A percentile compares a stretch with the other conserved stretches of the same genome.
Evolutionary conservation across 2,888 invertebrate genomes (phyloP).

Genomic region (Adelphocoris suturalis): DNA sequence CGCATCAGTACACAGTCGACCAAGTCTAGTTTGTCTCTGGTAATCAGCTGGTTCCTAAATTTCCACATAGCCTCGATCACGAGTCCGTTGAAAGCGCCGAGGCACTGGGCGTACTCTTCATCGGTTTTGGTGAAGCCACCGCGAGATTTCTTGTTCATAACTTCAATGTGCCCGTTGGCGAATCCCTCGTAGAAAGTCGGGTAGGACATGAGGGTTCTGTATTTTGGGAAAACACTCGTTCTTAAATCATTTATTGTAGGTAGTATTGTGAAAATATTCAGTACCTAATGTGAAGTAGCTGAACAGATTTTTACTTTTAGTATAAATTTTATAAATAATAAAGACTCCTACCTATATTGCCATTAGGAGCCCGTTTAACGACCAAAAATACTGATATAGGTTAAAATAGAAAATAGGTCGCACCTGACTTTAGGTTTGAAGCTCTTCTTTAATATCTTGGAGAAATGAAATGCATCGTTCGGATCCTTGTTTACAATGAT

Average conservation of each 20-base stretch:
- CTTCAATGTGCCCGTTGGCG: slow-evolving; percentile 64
- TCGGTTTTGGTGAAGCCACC: slow-evolving; percentile 26
- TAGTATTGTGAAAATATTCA: too few relatives aligned
- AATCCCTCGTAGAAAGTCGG: slow-evolving; percentile 59
- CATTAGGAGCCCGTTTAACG: too few relatives aligned
- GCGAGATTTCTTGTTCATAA: slow-evolving; percentile 44
- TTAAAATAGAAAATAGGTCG: not conserved
- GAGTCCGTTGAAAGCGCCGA: slow-evolving; percentile 41
- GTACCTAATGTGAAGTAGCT: too few relatives aligned
- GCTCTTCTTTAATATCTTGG: slow-evolving; percentile 7
- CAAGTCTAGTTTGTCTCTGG: not conserved
- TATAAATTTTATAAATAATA: too few relatives aligned
- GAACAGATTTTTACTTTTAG: too few relatives aligned
- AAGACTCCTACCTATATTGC: too few relatives aligned
- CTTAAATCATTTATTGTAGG: too few relatives aligned
- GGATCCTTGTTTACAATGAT: slow-evolving; percentile 40
- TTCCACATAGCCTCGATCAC: slow-evolving; percentile 56
- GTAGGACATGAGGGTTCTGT: slow-evolving; percentile 47
- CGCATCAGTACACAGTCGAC: slow-evolving; percentile 52
- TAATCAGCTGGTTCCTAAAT: not conserved
- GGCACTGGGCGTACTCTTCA: slow-evolving; percentile 29
- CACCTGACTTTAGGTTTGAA: slow-evolving; percentile 23
- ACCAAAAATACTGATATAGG: too few relatives aligned
- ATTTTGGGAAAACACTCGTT: not conserved
- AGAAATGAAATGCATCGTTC: slow-evolving; percentile 34